Base-by-base conservation (phyloP, 1,140 invertebrate genomes). In the Nephila pilipes region DNA sequence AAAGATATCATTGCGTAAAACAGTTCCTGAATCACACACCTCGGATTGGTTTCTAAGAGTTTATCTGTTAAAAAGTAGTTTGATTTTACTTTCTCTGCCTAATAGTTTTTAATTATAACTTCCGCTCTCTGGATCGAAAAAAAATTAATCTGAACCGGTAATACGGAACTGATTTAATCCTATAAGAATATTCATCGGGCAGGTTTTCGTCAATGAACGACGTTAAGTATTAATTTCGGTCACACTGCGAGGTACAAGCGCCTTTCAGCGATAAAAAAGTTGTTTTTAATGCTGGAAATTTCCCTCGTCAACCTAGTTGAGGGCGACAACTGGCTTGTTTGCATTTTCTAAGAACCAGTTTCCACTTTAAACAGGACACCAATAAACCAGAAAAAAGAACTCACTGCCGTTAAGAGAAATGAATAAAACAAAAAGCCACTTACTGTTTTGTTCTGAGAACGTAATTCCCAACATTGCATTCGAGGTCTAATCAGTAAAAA, bases 311-410 rank as follows among this genome's bases (percentile, higher is more conserved):
- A 75, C 69, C 69, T 75, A 75, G 69, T 36, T 75, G 69, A 75
- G 69, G 29, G 32, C 29, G 69, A 75, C 69, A 75, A 18, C 69
- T 18, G 2, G 29, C 69, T 75, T 75, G 69, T 75, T 75, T 75
- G 69, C 29, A 75, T 75, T 32, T 75, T 75, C 69, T 75, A 75
- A 75, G 36, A 75, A 75, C 69, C 32, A 20, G 69, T 75, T 75
- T 36, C 69, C 29, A 16, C 29, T 75, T 75, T 75, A 75, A 75
- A 32, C 32, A 29, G 69, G 69, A 36, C 69, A 75, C 69, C 69
- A 75, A 75, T 75, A 75, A 65, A 75, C 25, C 32, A 75, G 4
- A 75, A 75, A 65, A 36, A 75, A 69, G 12, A 18, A 75, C 29
- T 32, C 1, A 32, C 20, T 32, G 20, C 29, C 69, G 0, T 32